Evolutionary conservation across 1,140 invertebrate genomes (phyloP), one percentile per base, ranked within the genome.

Genomic region (Drosophila parvula): DNA sequence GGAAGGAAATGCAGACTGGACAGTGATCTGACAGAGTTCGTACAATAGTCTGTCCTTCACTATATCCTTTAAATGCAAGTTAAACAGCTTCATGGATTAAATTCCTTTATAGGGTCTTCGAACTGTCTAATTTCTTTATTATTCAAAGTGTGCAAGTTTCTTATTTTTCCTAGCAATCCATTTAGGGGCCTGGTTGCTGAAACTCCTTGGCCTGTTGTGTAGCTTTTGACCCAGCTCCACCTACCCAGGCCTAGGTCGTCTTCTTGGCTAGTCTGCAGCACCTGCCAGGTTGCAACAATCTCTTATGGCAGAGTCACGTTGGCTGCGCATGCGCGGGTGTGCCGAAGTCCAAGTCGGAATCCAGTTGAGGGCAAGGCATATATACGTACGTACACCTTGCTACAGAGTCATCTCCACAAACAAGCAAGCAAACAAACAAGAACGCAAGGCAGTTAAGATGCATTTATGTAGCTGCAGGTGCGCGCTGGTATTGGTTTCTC

Each of bases 341-440:
- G 74, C 56, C 69, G 30, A n/a, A 28, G 45, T 30, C 63, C n/a
- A 43, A 32, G 38, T 28, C 38, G 18, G 62, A 28, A 18, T 50
- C 18, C 41, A 56, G n/a, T 16, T 38, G 27, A 65, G 18, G 40
- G 48, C 51, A 18, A 65, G 50, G 50, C 50, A 53, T 14, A 22
- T 22, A 22, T 22, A 22, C 22, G 50, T n/a, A 30, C 65, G 44
- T 50, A 55, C 51, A 55, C 51, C 51, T 55, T 55, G 51, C 51
- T 55, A 55, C 51, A 61, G 74, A 89, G 78, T 89, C 84, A 89
- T 89, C 84, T 89, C 59, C 74, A 75, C 80, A 89, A 89, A 84
- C 78, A 80, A 58, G 32, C 51, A 76, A 44, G 38, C 44, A 65
- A 48, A 56, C 40, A 55, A 55, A 41, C 55, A 56, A 55, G 51